phyloP scores from a whole-genome alignment of 1,140 invertebrate genomes.

The Euura lappo region DNA sequence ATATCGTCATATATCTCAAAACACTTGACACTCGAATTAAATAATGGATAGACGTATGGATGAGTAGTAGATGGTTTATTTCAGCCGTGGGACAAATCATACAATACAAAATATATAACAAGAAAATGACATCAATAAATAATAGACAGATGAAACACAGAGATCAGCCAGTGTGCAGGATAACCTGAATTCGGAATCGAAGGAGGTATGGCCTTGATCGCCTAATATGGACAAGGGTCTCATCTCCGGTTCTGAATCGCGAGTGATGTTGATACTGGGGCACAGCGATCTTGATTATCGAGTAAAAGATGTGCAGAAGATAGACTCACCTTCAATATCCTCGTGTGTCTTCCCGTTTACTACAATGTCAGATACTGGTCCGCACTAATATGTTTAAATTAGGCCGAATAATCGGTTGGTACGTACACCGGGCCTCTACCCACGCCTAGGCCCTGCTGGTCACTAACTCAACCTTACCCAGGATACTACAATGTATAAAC shows the following conservation, averaged over 20 bases:
- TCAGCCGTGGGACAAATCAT: no score
- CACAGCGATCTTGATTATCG: not conserved
- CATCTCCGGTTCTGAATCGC: not conserved
- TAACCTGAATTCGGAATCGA: not conserved
- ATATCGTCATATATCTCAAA: no score
- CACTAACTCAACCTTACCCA: not conserved
- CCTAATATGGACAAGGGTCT: not conserved
- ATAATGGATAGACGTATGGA: no score
- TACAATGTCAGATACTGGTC: not conserved
- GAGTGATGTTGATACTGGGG: no score
- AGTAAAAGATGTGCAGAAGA: not conserved
- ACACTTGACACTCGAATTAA: no score
- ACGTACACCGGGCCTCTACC: not conserved
- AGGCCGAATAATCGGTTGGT: not conserved
- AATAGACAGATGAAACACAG: not conserved
- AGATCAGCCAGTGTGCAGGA: not conserved
- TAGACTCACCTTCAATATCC: not conserved
- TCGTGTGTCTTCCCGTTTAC: not conserved
- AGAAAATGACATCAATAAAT: no score
- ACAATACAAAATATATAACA: no score
- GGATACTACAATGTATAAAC: not conserved
- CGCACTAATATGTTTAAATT: not conserved
- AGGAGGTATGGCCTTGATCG: slow-evolving; percentile 1
- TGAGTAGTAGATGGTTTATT: no score
- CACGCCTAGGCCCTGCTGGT: not conserved